Evolutionary conservation across 1,140 invertebrate genomes (phyloP).

Genomic region (Nasonia longicornis): DNA sequence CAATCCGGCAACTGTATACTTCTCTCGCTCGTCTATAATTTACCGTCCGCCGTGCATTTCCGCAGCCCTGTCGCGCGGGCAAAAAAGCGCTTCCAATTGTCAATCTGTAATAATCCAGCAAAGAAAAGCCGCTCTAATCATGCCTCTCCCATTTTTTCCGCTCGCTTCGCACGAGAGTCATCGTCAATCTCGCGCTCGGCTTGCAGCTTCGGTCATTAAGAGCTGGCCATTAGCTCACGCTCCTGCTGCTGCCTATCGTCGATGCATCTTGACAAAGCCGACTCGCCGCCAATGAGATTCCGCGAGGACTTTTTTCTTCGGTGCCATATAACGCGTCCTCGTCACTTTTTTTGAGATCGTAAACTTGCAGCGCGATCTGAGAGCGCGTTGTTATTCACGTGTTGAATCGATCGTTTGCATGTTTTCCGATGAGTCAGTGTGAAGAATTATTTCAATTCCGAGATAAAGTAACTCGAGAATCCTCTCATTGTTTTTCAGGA

Average conservation of each 20-base stretch:
- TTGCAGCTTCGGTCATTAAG: conserved; percentile 14
- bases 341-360: too few species aligned
- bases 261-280: conserved; percentile 2
- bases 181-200: not conserved
- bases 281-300: conserved; percentile 8
- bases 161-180: not conserved
- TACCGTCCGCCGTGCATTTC: not conserved
- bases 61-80: not conserved
- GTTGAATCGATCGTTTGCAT: too few species aligned
- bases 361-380: too few species aligned
- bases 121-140: conserved; percentile 4
- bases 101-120: not conserved
- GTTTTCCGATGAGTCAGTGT: too few species aligned
- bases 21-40: not conserved
- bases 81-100: not conserved
- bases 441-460: too few species aligned
- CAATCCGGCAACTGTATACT: too few species aligned
- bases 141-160: not conserved
- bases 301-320: not conserved
- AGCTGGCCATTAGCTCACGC: not conserved
- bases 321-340: too few species aligned
- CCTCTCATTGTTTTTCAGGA: not conserved
- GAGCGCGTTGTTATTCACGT: too few species aligned
- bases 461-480: too few species aligned
- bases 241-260: not conserved